Base-by-base conservation (phyloP, 2,888 invertebrate genomes). In the Cephalotes varians region DNA sequence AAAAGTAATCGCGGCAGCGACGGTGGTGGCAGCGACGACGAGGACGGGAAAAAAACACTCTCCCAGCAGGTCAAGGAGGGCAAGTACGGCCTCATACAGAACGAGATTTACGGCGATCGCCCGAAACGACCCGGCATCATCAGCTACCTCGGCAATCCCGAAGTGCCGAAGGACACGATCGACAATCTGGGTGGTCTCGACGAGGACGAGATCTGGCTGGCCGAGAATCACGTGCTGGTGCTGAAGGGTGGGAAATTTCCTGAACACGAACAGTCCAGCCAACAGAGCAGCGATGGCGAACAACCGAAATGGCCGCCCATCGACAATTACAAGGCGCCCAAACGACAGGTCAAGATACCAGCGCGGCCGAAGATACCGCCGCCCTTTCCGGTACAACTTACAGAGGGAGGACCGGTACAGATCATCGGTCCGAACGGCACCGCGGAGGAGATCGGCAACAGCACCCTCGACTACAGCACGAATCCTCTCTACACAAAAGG, bases 1-100 rank as follows among this genome's bases (percentile, higher is more conserved):
- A 96, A 95, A 83, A 92, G 94, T 79, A 93, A 93, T 21, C 95
- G 95, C 95, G 91, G 94, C 44, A 94, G 94, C 49, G 95, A 73
- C 15, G 25, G 64, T 65, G 44, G 64, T 28, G 86, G 90, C 10
- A 87, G 95, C 95, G 92, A 94, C 44, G 95, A 95, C 82, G 97
- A 97, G 85, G 98, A 98, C 86, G 97, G 97, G 40, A 97, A 96
- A 94, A 98, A 98, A 94, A 98, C 98, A 6, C 95, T 98, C 51
- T 96, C 98, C n/a, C 98, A 98, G 95, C 98, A 98, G 95, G 98
- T 98, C 89, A 97, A 97, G 83, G 98, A 98, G 93, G 98, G 98
- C 58, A 98, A 98, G 95, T 98, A 98, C 94, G 98, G 98, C 47
- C 95, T 98, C 7, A 98, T 98, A 88, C 98, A 98, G 93, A 97